Evolutionary conservation across 2,113 vertebrate genomes (phyloP).

Genomic region (Hippolais icterina): DNA sequence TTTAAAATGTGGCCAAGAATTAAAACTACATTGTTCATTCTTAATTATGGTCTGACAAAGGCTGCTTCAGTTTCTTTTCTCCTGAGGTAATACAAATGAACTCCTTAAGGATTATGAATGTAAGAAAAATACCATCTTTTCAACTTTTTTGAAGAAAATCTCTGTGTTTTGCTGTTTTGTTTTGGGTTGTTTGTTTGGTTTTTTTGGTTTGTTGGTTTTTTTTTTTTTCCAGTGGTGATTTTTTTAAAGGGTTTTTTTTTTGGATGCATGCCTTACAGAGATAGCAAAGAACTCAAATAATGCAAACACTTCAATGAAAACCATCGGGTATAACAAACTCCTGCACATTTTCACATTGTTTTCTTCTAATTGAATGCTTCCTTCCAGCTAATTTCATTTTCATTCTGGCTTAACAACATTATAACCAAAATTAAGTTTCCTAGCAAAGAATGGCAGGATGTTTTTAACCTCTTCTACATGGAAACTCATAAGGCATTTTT

Average conservation of each 20-base stretch:
- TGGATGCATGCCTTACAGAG: neutral
- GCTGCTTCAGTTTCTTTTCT: neutral
- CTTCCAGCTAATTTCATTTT: neutral
- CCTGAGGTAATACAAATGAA: neutral
- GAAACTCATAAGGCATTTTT: neutral
- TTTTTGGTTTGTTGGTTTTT: no score
- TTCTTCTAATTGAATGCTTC: neutral
- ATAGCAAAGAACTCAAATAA: neutral
- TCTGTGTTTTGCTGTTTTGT: neutral
- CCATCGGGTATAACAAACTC: neutral
- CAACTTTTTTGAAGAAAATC: neutral
- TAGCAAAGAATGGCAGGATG: neutral
- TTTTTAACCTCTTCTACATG: neutral
- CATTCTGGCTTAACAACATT: neutral
- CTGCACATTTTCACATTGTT: neutral
- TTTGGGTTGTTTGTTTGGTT: no score
- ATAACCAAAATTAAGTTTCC: neutral
- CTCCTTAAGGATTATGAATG: neutral
- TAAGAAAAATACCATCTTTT: neutral
- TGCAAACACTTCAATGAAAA: neutral
- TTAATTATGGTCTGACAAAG: neutral
- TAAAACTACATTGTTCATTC: neutral
- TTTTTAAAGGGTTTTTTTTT: neutral
- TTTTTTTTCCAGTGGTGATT: neutral
- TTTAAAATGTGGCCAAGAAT: neutral